Base-by-base conservation (phyloP, 2,113 vertebrate species). In the Misgurnus mizolepis region DNA sequence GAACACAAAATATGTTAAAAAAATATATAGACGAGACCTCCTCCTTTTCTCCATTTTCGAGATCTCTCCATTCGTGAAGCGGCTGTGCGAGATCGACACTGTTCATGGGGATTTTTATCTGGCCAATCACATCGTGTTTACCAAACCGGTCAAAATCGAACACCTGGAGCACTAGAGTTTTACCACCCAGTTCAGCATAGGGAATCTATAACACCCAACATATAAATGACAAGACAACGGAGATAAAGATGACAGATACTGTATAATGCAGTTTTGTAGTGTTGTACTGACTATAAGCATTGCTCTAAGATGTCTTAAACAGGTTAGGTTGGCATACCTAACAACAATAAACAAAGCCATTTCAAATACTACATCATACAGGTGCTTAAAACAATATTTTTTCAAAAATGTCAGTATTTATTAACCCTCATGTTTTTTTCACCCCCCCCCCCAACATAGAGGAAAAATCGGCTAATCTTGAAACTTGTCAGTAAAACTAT, bases 101-200 rank as follows among this genome's bases (percentile, higher is more conserved):
- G 90, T 91, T 96, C 95, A 97, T 96, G 22, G 95, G 94, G 70
- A 97, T 93, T 76, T 94, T 93, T 64, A 95, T 94, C 84, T 96
- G 95, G 1, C 96, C 96, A 0, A 97, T 97, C 82, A 94, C 93
- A 18, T 97, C 96, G 2, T 97, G 95, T 72, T 96, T 96, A 69
- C 95, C 96, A 88, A 97, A 97, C 34, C 96, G 94, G 80, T 97
- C 96, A 74, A 96, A 97, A 88, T 97, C 96, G 68, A 93, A 97
- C 76, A 96, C 95, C 0, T 95, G 91, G 90, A 97, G 90, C 81
- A 97, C 91, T 81, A 97, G 88, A 14, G 91, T 94, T 86, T 95
- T 95, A 40, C 95, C 96, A 1, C 96, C 96, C 69, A 97, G 86
- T 85, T 96, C 96, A 78, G 95, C 93, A 34, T 97, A 97, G 0